phyloP scores from a whole-genome alignment of 2,113 vertebrate species.

The Tragelaphus strepsiceros region DNA sequence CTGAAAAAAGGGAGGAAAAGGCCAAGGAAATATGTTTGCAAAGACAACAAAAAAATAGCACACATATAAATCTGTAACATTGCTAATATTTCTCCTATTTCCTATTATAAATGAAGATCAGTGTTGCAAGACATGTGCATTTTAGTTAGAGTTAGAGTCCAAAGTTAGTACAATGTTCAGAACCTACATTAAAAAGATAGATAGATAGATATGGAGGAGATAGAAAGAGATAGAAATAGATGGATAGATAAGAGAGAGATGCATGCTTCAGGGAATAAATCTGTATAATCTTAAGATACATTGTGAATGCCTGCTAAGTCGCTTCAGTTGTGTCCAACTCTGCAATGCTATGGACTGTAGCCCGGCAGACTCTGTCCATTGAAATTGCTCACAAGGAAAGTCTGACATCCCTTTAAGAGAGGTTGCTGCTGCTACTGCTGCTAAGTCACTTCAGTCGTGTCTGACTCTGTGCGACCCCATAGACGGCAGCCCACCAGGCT shows the following conservation, averaged over 20 bases:
- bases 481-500: too few species aligned
- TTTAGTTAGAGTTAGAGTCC: neutral
- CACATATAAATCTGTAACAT: neutral
- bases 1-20: conserved; percentile 76
- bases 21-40: neutral
- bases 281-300: neutral
- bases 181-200: neutral
- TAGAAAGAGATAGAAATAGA: neutral
- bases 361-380: neutral
- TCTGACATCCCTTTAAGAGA: neutral
- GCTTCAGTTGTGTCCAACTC: neutral
- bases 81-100: neutral
- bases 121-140: neutral
- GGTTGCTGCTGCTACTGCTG: neutral
- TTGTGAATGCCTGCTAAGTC: neutral
- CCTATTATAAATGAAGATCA: neutral
- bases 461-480: too few species aligned
- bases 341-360: neutral
- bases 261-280: neutral
- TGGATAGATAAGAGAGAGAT: neutral
- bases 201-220: neutral
- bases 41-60: neutral
- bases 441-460: too few species aligned
- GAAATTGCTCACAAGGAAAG: neutral
- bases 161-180: neutral